Evolutionary conservation across 2,888 invertebrate species (phyloP).

Genomic region (Drosophila stalkeri): DNA sequence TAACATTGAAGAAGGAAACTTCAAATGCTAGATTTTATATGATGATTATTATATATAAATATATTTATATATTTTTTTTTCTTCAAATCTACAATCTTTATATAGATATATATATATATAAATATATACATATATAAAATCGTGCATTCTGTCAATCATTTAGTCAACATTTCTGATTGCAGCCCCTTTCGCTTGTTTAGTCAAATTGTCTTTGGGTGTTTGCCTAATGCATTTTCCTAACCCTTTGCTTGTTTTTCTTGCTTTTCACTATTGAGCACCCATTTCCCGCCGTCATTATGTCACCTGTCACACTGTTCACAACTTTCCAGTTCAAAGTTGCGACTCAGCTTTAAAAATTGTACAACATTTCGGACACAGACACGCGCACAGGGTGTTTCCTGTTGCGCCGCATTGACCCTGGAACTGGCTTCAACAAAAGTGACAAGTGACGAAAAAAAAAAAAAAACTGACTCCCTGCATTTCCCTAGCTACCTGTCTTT

Average conservation of each 20-base stretch:
- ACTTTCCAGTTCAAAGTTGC: constrained; percentile 18
- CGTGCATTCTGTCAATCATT: neutral
- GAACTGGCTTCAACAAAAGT: constrained; percentile 40
- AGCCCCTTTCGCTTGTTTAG: neutral
- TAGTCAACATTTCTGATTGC: neutral
- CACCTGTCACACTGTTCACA: constrained; percentile 51
- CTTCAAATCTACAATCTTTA: neutral
- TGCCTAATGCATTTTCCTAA: constrained; percentile 37
- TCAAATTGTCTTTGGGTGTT: neutral
- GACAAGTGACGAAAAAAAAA: constrained; percentile 47
- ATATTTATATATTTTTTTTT: too few relatives aligned
- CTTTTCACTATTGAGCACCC: constrained; percentile 23
- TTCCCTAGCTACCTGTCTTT: neutral
- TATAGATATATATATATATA: neutral
- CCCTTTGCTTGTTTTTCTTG: constrained; percentile 31
- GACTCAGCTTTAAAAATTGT: constrained; percentile 32
- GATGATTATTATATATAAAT: too few relatives aligned
- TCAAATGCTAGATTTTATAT: too few relatives aligned
- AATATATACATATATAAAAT: neutral
- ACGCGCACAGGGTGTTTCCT: constrained; percentile 34
- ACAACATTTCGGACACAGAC: constrained; percentile 20
- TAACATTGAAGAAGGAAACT: too few relatives aligned
- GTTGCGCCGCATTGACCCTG: constrained; percentile 58
- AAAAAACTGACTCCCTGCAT: constrained; percentile 29
- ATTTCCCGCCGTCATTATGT: constrained; percentile 44